Conservation (phyloP, 2,797 vertebrate genomes). For the Lycodopsis pacificus region DNA sequence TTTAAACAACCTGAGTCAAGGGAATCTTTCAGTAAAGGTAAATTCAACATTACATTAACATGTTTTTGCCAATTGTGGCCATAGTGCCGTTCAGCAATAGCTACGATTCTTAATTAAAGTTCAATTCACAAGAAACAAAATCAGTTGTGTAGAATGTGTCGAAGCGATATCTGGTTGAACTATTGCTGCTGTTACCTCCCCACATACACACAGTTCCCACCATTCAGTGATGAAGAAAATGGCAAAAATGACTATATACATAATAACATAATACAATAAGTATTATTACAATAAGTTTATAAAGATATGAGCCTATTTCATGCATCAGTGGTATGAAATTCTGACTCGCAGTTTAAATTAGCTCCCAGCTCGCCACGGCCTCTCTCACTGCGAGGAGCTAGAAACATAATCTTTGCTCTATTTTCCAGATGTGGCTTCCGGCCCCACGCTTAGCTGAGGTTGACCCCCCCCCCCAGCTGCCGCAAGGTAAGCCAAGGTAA, state of each 20-base stretch:
- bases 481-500: conserved; percentile 38
- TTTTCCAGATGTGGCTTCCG: conserved; percentile 27
- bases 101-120: background rate
- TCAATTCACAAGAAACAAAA: background rate
- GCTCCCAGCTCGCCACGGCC: background rate
- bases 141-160: background rate
- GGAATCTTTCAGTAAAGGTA: no score
- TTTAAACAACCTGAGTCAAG: no score
- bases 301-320: background rate
- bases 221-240: background rate
- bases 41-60: no score
- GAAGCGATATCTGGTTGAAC: background rate
- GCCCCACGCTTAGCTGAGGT: conserved; percentile 17
- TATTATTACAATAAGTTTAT: no score
- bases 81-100: no score
- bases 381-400: conserved; percentile 20
- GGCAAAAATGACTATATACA: background rate
- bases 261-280: no score
- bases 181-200: background rate
- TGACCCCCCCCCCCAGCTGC: conserved; percentile 32
- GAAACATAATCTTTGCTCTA: conserved; percentile 36
- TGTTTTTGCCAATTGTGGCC: background rate
- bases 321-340: background rate
- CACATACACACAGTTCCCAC: background rate
- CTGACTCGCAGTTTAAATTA: conserved; percentile 3